These are phyloP conservation scores for Syngnathus rostellatus DNA, from an alignment of 2,797 vertebrate species.

Conservation along the genomic window DNA sequence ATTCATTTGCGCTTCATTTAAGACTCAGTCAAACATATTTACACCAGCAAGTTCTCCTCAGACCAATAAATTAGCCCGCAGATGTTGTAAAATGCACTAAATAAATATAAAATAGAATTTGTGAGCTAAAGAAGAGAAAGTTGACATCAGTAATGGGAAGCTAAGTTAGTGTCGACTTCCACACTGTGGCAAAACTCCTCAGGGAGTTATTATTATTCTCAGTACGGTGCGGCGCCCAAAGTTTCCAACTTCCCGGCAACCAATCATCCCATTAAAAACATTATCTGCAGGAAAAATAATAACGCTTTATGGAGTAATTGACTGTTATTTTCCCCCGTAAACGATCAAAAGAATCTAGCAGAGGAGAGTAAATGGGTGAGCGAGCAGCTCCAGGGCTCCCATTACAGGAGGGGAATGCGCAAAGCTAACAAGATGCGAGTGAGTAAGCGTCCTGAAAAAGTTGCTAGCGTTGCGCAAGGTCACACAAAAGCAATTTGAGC, in stretches of 20 bases:
- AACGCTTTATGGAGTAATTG: neutral
- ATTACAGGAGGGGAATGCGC: neutral
- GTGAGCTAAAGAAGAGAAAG: neutral
- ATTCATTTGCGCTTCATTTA: slow-evolving; percentile 32
- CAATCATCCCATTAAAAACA: neutral
- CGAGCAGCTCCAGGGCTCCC: neutral
- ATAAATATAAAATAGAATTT: neutral
- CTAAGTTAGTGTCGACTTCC: neutral
- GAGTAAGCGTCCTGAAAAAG: neutral
- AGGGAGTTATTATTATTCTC: neutral
- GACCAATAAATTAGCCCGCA: neutral
- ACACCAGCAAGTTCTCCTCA: slow-evolving; percentile 6
- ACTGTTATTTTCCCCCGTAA: neutral
- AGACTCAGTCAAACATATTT: slow-evolving; percentile 31
- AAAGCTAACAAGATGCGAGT: slow-evolving; percentile 1
- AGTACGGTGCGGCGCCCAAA: neutral
- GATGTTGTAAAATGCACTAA: no score
- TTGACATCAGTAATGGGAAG: neutral
- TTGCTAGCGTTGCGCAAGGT: neutral
- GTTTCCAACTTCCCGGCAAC: neutral
- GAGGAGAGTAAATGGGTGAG: neutral
- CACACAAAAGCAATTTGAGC: neutral
- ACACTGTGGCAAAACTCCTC: neutral
- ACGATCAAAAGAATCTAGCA: neutral
- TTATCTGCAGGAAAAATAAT: neutral